Evolutionary conservation across 2,888 invertebrate species (phyloP), one percentile per base, ranked within the genome.

Genomic region (Drosophila meridiana): DNA sequence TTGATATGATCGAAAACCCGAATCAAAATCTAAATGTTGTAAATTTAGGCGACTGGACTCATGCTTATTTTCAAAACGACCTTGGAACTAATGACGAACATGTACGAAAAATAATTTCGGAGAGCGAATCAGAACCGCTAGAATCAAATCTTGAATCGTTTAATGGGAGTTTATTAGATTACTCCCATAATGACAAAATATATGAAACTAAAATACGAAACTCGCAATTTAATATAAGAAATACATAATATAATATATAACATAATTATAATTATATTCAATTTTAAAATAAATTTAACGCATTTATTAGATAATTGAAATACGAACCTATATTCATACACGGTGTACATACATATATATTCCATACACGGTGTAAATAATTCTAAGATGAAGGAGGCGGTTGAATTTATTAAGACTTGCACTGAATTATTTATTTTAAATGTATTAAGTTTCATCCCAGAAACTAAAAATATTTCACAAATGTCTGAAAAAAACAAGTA

Each of bases 41-140:
- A 3, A 80, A 73, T 56, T 63, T 89, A 61, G 87, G 87, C 9
- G 84, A 82, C 26, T 67, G 56, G 47, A 66, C 36, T 6, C 62
- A 61, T 28, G 26, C 58, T 9, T 71, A 80, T 20, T 28, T 71
- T 2, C 74, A 80, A 6, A 59, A 40, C 5, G 55, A 72, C 6
- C 9, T 60, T 4, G 59, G 76, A 48, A 70, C 62, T 9, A 75
- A 80, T 50, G 78, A 72, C 32, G 77, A 82, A 43, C 56, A 74
- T 28, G 82, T 86, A 2, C 61, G 84, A 6, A 87, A 75, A 69
- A 69, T 84, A 34, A 84, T 86, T 45, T 76, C 74, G 2, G 71
- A 88, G 4, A 71, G 60, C 30, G 45, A 43, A 7, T 13, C 48
- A 30, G 69, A 78, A 0, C 6, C 45, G 8, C 43, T 43, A 6